A percentile compares a stretch with the other conserved stretches of the same genome.
Evolutionary conservation across 2,113 vertebrate species (phyloP).

Genomic region (Passer montanus): DNA sequence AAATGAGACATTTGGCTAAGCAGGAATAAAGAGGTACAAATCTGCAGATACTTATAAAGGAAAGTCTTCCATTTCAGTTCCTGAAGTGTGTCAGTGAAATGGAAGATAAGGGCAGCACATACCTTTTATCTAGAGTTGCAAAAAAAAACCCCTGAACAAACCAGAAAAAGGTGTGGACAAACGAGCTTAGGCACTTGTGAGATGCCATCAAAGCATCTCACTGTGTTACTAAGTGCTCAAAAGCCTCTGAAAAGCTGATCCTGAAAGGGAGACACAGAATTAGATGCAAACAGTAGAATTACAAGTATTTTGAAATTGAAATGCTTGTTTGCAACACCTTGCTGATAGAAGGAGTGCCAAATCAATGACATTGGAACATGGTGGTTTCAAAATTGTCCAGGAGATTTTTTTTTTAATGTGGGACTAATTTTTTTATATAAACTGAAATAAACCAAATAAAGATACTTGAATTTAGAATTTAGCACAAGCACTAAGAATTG

Average conservation of each 20-base stretch:
- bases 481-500: not conserved
- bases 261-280: not conserved
- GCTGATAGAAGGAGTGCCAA: not conserved
- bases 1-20: not conserved
- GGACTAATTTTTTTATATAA: not conserved
- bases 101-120: not conserved
- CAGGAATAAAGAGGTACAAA: not conserved
- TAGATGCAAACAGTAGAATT: not conserved
- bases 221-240: not conserved
- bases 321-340: not conserved
- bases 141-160: not conserved
- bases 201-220: not conserved
- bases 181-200: not conserved
- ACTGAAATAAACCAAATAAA: not conserved
- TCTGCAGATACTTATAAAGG: not conserved
- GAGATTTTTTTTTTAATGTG: not conserved
- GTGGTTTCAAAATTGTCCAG: not conserved
- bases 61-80: not conserved
- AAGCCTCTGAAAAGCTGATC: not conserved
- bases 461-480: not conserved
- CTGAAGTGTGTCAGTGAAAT: not conserved
- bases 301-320: not conserved
- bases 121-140: not conserved
- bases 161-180: not conserved
- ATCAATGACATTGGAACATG: not conserved